Percentiles rank a stretch among this genome's conserved stretches.
phyloP scores from a whole-genome alignment of 2,888 invertebrate species.

The Ptychoptera albimana region DNA sequence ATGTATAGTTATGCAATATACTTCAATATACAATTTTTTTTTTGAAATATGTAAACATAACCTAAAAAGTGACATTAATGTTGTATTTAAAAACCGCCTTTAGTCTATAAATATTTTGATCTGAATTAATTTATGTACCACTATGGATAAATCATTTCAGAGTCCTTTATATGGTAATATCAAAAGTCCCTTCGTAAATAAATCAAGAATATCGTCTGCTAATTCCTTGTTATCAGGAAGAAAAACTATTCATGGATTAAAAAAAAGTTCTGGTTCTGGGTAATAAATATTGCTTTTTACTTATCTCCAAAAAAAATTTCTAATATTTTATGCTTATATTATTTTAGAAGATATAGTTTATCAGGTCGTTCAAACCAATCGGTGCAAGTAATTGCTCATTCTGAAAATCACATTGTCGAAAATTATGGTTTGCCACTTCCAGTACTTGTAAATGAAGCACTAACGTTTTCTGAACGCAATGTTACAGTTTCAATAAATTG shows the following conservation, averaged over 20 bases:
- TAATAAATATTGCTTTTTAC: no score
- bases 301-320: no score
- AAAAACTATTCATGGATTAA: conserved; percentile 20
- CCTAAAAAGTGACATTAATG: no score
- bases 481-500: conserved; percentile 33
- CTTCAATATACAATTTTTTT: no score
- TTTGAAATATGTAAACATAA: no score
- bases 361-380: conserved; percentile 48
- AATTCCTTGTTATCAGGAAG: conserved; percentile 15
- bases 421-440: conserved; percentile 69
- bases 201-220: conserved; percentile 16
- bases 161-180: conserved; percentile 17
- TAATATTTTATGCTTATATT: conserved; percentile 6
- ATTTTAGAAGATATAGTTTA: conserved; percentile 35
- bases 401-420: conserved; percentile 57
- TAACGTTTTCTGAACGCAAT: conserved; percentile 57
- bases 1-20: no score
- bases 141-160: conserved; percentile 20
- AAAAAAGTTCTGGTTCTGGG: conserved; percentile 18
- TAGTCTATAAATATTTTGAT: neutral
- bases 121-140: neutral
- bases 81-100: neutral
- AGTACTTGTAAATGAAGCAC: conserved; percentile 74
- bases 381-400: conserved; percentile 60
- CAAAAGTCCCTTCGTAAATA: conserved; percentile 17